Percentiles rank a stretch among this genome's conserved stretches.
Evolutionary conservation across 2,113 vertebrate species (phyloP).

Genomic region (Notothenia rossii): DNA sequence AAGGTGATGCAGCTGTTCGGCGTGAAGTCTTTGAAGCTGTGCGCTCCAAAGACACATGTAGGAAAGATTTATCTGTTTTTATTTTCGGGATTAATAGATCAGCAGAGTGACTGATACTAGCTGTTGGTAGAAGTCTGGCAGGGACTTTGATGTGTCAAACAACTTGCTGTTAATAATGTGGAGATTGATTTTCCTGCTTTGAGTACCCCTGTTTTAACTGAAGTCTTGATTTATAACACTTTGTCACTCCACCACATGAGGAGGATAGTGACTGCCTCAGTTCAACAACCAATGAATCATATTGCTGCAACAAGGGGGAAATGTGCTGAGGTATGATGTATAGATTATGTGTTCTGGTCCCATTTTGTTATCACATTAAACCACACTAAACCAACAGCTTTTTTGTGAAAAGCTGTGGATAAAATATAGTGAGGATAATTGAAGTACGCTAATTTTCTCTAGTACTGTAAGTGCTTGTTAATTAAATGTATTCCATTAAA

Average conservation of each 20-base stretch:
- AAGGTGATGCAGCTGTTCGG: slow-evolving; percentile 20
- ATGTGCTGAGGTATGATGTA: slow-evolving; percentile 17
- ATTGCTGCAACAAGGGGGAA: slow-evolving; percentile 1
- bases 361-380: neutral
- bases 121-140: slow-evolving; percentile 54
- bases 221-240: slow-evolving; percentile 41
- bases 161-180: slow-evolving; percentile 50
- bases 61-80: slow-evolving; percentile 43
- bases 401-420: slow-evolving; percentile 1
- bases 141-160: slow-evolving; percentile 55
- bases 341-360: neutral
- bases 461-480: neutral
- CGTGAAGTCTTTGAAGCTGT: slow-evolving; percentile 39
- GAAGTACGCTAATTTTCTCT: neutral
- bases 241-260: slow-evolving; percentile 25
- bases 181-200: slow-evolving; percentile 60
- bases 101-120: slow-evolving; percentile 45
- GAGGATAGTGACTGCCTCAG: neutral
- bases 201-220: slow-evolving; percentile 42
- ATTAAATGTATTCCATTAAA: slow-evolving; percentile 18
- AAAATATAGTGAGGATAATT: neutral
- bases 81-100: slow-evolving; percentile 52
- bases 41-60: slow-evolving; percentile 33
- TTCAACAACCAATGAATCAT: slow-evolving; percentile 43
- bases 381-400: neutral